Base-by-base conservation (phyloP, 1,140 invertebrate species). In the Musca domestica region DNA sequence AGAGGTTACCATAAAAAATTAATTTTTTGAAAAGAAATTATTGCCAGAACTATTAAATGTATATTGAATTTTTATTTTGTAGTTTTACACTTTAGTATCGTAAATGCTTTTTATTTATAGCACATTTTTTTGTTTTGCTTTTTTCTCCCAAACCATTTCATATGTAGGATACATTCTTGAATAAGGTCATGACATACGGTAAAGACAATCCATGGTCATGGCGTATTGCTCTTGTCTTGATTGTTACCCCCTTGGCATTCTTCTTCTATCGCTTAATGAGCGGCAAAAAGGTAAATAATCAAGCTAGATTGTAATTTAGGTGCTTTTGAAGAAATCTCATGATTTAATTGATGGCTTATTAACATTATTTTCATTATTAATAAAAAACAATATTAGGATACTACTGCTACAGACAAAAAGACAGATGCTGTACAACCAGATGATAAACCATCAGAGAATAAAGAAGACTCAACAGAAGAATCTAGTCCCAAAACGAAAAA, bases 131-230 rank as follows among this genome's bases (percentile, higher is more conserved):
- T 73, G 74, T 69, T 69, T 64, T 66, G 68, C 67, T 69, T 68
- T 52, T 56, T 15, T 67, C 17, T 52, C 47, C 12, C 12, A 23
- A 34, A 17, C 22, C 47, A 68, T 58, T 23, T 61, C 46, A 9
- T 67, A 63, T 66, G 72, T 88, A 95, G 93, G 92, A 92, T 77
- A 92, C 90, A 76, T 82, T 94, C 73, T 85, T 96, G 76, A 88
- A 90, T 78, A 90, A 91, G 71, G 83, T 95, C 67, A 85, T 94
- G 71, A 89, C 90, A 78, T 92, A 91, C 73, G 93, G 93, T 68
- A 91, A 93, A 73, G 91, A 94, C 67, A 88, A 95, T 78, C 96
- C 96, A 30, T 95, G 94, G 91, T 86, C 96, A 69, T 97, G 93
- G 90, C 92, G 88, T 64, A 87, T 93, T 64, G 94, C 95, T 82